These are phyloP conservation scores for Lordiphosa andalusiaca DNA, from an alignment of 2,888 invertebrate species.

Conservation along the genomic window DNA sequence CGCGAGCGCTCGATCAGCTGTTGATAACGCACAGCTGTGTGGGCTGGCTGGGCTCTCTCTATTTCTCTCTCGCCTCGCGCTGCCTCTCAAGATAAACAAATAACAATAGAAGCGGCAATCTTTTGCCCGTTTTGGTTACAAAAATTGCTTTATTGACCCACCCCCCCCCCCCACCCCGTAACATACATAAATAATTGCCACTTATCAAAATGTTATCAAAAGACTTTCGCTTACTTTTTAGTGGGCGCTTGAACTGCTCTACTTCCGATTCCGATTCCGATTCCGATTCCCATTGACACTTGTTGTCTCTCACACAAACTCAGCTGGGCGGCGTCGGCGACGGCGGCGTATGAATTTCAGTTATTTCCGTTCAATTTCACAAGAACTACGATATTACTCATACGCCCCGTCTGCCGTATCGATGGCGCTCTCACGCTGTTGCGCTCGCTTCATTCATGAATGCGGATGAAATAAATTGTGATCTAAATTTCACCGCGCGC, in stretches of 20 bases:
- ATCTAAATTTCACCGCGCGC: constrained; percentile 59
- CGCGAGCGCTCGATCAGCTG: constrained; percentile 19
- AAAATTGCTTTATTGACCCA: too few species aligned
- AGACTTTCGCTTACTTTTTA: background rate
- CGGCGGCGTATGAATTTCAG: constrained; percentile 52
- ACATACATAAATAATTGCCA: too few species aligned
- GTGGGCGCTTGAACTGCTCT: background rate
- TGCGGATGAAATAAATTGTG: constrained; percentile 15
- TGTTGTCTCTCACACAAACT: background rate
- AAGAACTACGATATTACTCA: constrained; percentile 76
- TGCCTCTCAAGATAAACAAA: constrained; percentile 7
- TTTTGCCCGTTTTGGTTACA: too few species aligned
- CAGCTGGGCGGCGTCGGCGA: too few species aligned
- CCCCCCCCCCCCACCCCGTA: too few species aligned
- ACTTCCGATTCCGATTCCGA: background rate
- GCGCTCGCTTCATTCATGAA: constrained; percentile 67
- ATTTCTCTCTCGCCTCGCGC: too few species aligned
- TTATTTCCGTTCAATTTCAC: constrained; percentile 78
- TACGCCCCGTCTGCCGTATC: constrained; percentile 58
- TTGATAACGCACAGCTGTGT: constrained; percentile 17
- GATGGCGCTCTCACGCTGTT: constrained; percentile 40
- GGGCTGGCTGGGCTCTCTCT: background rate
- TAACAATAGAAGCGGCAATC: too few species aligned
- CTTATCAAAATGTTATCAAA: too few species aligned
- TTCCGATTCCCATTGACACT: background rate